Conservation (phyloP, 2,888 invertebrate species). For the Lycocerus yunnanus region DNA sequence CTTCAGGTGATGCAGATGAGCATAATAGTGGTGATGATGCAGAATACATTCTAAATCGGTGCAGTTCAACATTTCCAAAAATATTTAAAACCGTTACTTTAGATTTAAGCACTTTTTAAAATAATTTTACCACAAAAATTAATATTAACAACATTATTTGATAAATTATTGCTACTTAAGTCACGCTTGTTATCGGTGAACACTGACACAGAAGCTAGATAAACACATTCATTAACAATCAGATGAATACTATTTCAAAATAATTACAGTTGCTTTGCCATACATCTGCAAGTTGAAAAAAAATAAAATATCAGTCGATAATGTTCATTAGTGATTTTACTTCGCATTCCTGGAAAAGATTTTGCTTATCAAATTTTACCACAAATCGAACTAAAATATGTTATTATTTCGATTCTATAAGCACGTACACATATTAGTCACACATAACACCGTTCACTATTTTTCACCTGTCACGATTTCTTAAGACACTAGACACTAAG, state of each 20-base stretch:
- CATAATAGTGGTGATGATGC: slow-evolving; percentile 76
- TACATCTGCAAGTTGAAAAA: background rate
- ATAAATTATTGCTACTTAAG: background rate
- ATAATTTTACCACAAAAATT: background rate
- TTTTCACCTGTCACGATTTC: slow-evolving; percentile 36
- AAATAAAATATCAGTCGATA: background rate
- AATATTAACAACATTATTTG: background rate
- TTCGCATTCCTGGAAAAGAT: background rate
- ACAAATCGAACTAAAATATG: background rate
- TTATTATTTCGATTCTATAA: background rate
- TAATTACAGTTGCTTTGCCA: background rate
- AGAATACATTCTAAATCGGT: slow-evolving; percentile 78
- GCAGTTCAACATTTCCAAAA: slow-evolving; percentile 70
- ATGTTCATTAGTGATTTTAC: background rate
- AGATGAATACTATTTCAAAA: slow-evolving; percentile 1
- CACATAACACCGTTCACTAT: slow-evolving; percentile 13
- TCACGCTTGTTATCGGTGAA: background rate
- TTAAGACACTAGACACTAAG: slow-evolving; percentile 39
- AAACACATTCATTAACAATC: background rate
- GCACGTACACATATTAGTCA: background rate
- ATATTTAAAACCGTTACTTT: slow-evolving; percentile 2
- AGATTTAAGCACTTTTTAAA: background rate
- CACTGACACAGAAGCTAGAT: background rate
- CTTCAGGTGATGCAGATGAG: slow-evolving; percentile 70
- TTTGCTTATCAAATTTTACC: background rate